These are phyloP conservation scores for Macquaria ambigua DNA, from an alignment of 2,113 vertebrate species.

Conservation along the genomic window DNA sequence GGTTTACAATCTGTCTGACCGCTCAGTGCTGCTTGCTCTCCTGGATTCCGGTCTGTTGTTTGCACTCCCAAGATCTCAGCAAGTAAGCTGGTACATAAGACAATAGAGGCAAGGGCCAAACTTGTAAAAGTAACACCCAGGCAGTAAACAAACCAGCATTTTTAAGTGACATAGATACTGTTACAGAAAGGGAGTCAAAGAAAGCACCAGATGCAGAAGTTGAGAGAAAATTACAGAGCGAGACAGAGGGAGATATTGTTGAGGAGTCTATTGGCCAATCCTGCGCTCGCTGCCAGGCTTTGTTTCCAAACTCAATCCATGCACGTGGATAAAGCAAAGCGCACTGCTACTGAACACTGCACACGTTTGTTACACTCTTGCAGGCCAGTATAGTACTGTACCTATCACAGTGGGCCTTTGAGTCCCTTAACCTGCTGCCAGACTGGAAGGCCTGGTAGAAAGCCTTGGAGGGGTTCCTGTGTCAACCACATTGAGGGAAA, in stretches of 20 bases:
- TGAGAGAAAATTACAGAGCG: conserved; percentile 8
- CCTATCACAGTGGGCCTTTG: conserved; percentile 95
- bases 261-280: conserved; percentile 46
- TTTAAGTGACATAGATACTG: not conserved
- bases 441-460: conserved; percentile 98
- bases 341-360: conserved; percentile 67
- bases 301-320: conserved; percentile 76
- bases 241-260: conserved; percentile 19
- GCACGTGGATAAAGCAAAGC: conserved; percentile 77
- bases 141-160: conserved; percentile 16
- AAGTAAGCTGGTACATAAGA: not conserved
- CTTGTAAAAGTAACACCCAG: conserved; percentile 18
- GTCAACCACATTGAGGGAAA: conserved; percentile 79
- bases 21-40: not conserved
- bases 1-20: conserved; percentile 13
- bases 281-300: conserved; percentile 65
- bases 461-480: conserved; percentile 96
- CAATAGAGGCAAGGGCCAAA: not conserved
- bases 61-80: not conserved
- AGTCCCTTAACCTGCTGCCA: conserved; percentile 92
- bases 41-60: not conserved
- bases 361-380: conserved; percentile 67
- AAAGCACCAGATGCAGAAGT: conserved; percentile 4
- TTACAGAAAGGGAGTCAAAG: conserved; percentile 14
- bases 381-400: conserved; percentile 86